Base-by-base conservation (phyloP, 2,888 invertebrate species). In the Cephus sareptanus region DNA sequence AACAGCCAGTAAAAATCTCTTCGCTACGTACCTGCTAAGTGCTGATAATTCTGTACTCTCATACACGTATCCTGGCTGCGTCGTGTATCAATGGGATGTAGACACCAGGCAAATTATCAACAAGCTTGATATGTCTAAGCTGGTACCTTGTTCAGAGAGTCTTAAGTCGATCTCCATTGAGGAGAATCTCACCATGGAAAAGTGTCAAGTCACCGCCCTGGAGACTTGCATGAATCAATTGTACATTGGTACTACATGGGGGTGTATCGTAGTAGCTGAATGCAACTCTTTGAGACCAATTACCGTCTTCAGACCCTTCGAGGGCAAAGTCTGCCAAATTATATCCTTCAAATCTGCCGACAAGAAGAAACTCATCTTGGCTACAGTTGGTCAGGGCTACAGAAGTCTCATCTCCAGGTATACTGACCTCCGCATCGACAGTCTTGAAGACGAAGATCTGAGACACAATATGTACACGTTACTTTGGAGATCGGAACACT, bases 161-260 rank as follows among this genome's bases (percentile, higher is more conserved):
- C 93, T 98, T 76, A 97, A 97, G 92, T 97, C 97, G 56, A 97
- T 98, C 86, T 95, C 97, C 71, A 95, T 98, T 81, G 98, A 98
- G 89, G 97, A 98, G 86, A 96, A 95, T 89, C 93, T 97, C 1
- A 96, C 95, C 84, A 94, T 95, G 3, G 95, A 95, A 35, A 95
- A 96, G 83, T 95, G 96, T 86, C 96, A 96, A 92, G 95, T 96
- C 88, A 91, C 92, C 79, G 90, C 91, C 23, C 83, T 91, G 2
- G 91, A 91, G 75, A 85, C 90, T 12, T 91, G 88, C 75, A 85
- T 87, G 81, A 90, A 94, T 40, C 95, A 95, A 86, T 92, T 98
- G 70, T 98, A 97, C 91, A 95, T 97, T 81, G 99, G 99, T 74
- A 99, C 99, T 0, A 97, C 97, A 11, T 97, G 97, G 96, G 99